phyloP scores from a whole-genome alignment of 2,797 vertebrate species.

The Huso huso region DNA sequence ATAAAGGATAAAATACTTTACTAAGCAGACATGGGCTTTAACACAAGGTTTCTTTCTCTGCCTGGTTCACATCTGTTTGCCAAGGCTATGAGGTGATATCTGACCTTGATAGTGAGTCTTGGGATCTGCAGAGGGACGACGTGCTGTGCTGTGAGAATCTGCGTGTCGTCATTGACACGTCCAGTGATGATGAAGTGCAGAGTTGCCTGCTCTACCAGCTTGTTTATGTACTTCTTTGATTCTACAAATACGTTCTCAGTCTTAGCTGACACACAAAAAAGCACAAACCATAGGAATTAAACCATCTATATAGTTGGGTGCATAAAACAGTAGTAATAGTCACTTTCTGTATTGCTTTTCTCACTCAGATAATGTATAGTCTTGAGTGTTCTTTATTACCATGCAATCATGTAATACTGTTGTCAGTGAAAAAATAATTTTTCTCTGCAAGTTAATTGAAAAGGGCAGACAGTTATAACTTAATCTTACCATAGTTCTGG shows the following conservation, averaged over 20 bases:
- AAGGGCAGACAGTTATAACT: no score
- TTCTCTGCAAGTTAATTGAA: neutral
- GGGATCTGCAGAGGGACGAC: conserved; percentile 63
- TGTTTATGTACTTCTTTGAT: conserved; percentile 64
- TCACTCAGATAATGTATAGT: no score
- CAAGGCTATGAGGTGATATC: conserved; percentile 12
- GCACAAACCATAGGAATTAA: neutral
- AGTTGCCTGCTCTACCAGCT: conserved; percentile 83
- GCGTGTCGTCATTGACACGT: conserved; percentile 69
- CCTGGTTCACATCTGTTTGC: no score
- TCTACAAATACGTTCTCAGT: conserved; percentile 54
- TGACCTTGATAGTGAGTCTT: conserved; percentile 68
- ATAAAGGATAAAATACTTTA: neutral
- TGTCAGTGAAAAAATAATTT: neutral
- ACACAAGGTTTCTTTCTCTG: no score
- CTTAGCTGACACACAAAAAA: conserved; percentile 46
- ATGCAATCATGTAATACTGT: neutral
- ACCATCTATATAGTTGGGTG: neutral
- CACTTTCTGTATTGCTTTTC: no score
- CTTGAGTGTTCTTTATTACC: no score
- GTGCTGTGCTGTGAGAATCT: conserved; percentile 75
- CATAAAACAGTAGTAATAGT: conserved; percentile 1
- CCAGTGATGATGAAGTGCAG: conserved; percentile 85
- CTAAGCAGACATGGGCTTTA: no score
- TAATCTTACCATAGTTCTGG: no score